Conservation (phyloP, 2,888 invertebrate species). For the Amaurobius ferox region DNA sequence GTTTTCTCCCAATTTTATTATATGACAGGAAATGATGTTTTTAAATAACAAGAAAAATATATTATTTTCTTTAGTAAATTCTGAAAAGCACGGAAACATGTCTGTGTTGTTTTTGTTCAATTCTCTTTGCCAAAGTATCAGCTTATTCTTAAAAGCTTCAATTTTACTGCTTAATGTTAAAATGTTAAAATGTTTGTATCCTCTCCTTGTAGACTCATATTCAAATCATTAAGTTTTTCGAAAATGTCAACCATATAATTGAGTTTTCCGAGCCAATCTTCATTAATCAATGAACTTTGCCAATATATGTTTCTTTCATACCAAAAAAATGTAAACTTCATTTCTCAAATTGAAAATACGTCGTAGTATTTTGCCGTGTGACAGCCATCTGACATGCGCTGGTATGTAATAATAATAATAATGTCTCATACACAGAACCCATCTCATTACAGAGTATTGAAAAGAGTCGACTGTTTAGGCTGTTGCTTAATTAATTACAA, state of each 20-base stretch:
- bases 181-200: conserved; percentile 38
- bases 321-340: neutral
- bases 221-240: conserved; percentile 26
- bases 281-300: conserved; percentile 4
- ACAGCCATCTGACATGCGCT: conserved; percentile 6
- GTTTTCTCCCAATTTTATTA: too few species aligned
- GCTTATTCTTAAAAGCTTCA: too few species aligned
- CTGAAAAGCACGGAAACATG: conserved; percentile 13
- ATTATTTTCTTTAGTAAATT: conserved; percentile 30
- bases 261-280: conserved; percentile 23
- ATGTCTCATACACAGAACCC: too few species aligned
- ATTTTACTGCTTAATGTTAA: conserved; percentile 7
- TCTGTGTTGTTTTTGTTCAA: conserved; percentile 20
- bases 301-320: conserved; percentile 23
- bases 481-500: too few species aligned
- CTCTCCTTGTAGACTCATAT: conserved; percentile 11
- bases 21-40: conserved; percentile 37
- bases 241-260: conserved; percentile 22
- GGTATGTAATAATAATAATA: conserved; percentile 19
- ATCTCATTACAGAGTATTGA: conserved; percentile 13
- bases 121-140: neutral
- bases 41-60: conserved; percentile 28
- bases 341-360: conserved; percentile 6
- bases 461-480: conserved; percentile 8
- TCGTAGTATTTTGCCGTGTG: neutral